Percentiles rank a stretch among this genome's conserved stretches.
Evolutionary conservation across 2,113 vertebrate species (phyloP).

Genomic region (Sphaerodactylus townsendi): DNA sequence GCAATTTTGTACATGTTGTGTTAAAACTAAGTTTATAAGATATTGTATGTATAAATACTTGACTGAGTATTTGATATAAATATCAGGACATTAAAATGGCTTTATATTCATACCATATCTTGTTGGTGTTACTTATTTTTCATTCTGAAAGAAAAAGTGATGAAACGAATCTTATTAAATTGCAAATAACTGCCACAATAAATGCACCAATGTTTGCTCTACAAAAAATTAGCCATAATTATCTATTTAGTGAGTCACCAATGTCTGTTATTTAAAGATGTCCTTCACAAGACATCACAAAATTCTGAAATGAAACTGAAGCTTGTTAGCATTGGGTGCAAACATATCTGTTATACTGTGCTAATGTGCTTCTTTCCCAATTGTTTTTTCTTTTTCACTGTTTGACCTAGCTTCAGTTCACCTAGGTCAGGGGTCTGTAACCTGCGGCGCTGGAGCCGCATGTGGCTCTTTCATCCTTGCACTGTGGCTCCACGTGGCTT

Average conservation of each 20-base stretch:
- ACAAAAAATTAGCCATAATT: not conserved
- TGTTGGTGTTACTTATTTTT: not conserved
- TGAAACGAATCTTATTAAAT: not conserved
- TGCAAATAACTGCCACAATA: not conserved
- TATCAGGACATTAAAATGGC: slow-evolving; percentile 69
- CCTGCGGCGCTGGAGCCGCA: no score
- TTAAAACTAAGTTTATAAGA: slow-evolving; percentile 73
- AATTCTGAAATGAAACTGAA: no score
- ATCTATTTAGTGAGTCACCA: not conserved
- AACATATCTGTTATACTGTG: no score
- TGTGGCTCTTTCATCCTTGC: no score
- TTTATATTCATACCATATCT: slow-evolving; percentile 71
- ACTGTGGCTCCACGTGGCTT: no score
- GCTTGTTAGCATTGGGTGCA: no score
- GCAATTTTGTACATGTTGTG: slow-evolving; percentile 74
- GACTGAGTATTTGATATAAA: slow-evolving; percentile 72
- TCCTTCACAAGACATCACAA: no score
- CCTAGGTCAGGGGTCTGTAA: no score
- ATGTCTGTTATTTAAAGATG: not conserved
- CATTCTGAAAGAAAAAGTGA: not conserved
- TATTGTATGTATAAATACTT: slow-evolving; percentile 70
- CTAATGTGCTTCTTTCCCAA: no score
- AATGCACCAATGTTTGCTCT: not conserved
- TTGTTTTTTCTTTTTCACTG: no score
- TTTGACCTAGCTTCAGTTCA: no score